Evolutionary conservation across 2,888 invertebrate species (phyloP).

Genomic region (Erebia palarica): DNA sequence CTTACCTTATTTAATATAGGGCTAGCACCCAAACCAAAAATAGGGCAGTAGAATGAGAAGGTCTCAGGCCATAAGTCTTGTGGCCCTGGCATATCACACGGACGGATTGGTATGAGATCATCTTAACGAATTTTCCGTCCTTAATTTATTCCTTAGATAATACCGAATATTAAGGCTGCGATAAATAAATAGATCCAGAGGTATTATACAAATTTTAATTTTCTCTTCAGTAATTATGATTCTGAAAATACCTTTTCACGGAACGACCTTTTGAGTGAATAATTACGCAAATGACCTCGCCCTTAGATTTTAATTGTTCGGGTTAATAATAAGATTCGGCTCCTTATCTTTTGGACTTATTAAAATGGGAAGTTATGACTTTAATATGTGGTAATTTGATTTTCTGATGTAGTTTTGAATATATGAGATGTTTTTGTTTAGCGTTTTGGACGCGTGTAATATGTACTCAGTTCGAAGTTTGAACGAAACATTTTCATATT

Average conservation of each 20-base stretch:
- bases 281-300: conserved; percentile 42
- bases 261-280: conserved; percentile 39
- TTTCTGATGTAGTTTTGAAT: not conserved
- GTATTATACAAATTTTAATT: conserved; percentile 3
- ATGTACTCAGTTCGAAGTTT: too few species aligned
- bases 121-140: not conserved
- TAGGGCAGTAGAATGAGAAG: too few species aligned
- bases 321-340: conserved; percentile 38
- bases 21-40: too few species aligned
- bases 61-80: too few species aligned
- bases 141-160: not conserved
- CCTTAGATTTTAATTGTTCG: conserved; percentile 43
- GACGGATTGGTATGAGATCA: too few species aligned
- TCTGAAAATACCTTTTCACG: conserved; percentile 31
- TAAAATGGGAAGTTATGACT: conserved; percentile 11
- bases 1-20: too few species aligned
- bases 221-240: conserved; percentile 28
- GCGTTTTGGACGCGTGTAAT: too few species aligned
- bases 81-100: too few species aligned
- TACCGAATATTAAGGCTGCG: not conserved
- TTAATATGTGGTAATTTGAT: conserved; percentile 2
- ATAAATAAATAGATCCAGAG: conserved; percentile 1
- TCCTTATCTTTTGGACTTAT: conserved; percentile 30
- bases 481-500: too few species aligned
- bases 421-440: too few species aligned